Evolutionary conservation across 2,113 vertebrate genomes (phyloP).

Genomic region (Ammospiza caudacuta): DNA sequence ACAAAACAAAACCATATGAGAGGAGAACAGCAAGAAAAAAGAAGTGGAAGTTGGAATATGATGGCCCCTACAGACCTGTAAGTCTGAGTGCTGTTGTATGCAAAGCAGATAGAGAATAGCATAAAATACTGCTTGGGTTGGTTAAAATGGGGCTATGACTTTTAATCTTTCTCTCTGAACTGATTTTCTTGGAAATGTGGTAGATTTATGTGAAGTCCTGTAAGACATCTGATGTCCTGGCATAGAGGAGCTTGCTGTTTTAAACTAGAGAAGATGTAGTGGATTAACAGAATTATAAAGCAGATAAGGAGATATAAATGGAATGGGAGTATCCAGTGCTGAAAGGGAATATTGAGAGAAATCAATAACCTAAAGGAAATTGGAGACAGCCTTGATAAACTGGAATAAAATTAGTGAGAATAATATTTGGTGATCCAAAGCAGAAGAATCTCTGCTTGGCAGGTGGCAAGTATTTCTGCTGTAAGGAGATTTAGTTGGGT

Average conservation of each 20-base stretch:
- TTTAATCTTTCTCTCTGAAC: neutral
- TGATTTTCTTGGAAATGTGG: neutral
- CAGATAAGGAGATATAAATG: neutral
- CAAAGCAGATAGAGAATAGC: neutral
- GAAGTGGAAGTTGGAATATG: neutral
- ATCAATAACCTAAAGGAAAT: neutral
- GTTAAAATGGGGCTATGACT: neutral
- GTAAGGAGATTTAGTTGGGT: neutral
- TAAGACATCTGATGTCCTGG: neutral
- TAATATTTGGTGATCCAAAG: neutral
- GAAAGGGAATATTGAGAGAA: neutral
- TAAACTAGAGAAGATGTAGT: neutral
- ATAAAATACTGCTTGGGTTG: neutral
- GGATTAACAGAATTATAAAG: neutral
- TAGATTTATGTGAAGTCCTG: neutral
- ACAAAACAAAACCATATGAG: neutral
- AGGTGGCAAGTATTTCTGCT: neutral
- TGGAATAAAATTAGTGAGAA: neutral
- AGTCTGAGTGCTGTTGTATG: neutral
- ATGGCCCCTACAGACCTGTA: neutral
- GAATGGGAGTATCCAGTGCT: neutral
- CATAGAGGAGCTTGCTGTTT: neutral
- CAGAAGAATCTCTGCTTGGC: neutral
- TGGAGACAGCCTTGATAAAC: neutral
- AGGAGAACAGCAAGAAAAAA: neutral